phyloP scores from a whole-genome alignment of 2,113 vertebrate species.

The Sceloporus undulatus region DNA sequence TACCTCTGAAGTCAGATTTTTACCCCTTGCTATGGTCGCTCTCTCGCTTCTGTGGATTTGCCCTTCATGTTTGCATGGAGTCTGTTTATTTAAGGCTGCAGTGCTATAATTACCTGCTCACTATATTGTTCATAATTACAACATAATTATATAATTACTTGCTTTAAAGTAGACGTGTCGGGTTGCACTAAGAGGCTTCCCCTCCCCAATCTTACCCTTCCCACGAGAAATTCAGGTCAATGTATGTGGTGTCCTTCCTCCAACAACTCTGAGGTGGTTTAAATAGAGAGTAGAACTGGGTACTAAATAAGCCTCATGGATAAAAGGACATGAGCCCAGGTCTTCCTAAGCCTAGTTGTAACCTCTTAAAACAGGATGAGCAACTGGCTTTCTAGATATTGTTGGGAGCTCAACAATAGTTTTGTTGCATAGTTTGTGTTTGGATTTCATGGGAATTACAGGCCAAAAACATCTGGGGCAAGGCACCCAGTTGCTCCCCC shows the following conservation, averaged over 20 bases:
- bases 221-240: not conserved
- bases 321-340: not conserved
- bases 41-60: not conserved
- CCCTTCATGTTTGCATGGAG: not conserved
- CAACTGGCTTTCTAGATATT: no score
- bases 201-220: no score
- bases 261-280: no score
- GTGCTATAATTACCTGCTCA: not conserved
- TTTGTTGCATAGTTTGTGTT: no score
- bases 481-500: no score
- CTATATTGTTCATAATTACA: not conserved
- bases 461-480: no score
- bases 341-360: not conserved
- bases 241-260: no score
- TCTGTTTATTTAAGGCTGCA: not conserved
- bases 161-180: not conserved
- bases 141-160: no score
- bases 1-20: not conserved
- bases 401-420: no score
- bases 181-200: not conserved
- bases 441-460: no score
- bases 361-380: no score
- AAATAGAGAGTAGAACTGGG: fast-evolving
- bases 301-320: not conserved
- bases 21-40: no score